Evolutionary conservation across 2,888 invertebrate genomes (phyloP).

Genomic region (Altica lythri): DNA sequence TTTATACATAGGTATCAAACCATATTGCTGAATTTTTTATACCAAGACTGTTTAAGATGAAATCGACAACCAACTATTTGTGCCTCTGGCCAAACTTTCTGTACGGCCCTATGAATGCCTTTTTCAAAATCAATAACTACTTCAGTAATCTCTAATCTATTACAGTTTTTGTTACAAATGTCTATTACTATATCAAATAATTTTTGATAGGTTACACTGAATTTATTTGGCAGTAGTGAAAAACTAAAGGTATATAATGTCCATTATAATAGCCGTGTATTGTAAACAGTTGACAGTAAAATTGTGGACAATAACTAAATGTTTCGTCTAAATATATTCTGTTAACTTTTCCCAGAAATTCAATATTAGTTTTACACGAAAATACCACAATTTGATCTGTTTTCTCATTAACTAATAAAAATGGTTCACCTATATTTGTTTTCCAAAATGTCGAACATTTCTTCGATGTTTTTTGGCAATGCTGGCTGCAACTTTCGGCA

Average conservation of each 20-base stretch:
- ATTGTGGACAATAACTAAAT: background rate
- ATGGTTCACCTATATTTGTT: constrained; percentile 1
- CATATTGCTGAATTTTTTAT: background rate
- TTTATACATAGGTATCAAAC: background rate
- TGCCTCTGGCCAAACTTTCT: background rate
- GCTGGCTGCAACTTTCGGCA: too few species aligned
- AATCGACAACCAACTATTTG: background rate
- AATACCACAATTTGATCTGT: background rate
- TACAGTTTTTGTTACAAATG: background rate
- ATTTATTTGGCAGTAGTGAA: background rate
- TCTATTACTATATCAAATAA: background rate
- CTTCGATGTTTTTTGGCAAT: constrained; percentile 4
- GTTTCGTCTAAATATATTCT: too few species aligned
- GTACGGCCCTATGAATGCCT: background rate
- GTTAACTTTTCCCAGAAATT: background rate
- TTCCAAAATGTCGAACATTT: background rate
- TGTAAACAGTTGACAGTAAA: too few species aligned
- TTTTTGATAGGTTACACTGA: background rate
- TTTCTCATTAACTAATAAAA: background rate
- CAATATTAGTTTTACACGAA: background rate
- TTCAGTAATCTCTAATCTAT: background rate
- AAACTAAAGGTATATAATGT: background rate
- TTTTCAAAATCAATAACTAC: background rate
- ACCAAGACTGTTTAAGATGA: background rate
- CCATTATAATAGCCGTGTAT: background rate